Evolutionary conservation across 2,888 invertebrate species (phyloP), one percentile per base, ranked within the genome.

Genomic region (Drosophila meridionalis): DNA sequence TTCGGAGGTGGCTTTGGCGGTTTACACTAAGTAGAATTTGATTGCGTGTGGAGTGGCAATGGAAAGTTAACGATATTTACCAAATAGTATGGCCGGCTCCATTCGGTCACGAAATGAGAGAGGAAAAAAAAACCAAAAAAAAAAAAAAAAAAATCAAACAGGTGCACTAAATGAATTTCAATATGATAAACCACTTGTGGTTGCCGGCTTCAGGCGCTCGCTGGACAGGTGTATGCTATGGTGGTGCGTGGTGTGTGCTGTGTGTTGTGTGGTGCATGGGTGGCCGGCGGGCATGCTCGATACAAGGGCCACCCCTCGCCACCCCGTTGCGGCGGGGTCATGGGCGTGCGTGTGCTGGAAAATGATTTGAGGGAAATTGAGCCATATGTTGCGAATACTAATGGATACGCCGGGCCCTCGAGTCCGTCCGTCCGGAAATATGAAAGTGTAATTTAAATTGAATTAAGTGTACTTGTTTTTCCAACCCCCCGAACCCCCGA

Each of bases 381-480:
- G 92, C 91, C 91, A 91, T 91, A 92, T 91, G 91, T 89, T 91
- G 82, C 77, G 80, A 91, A 88, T 91, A 91, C 88, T 89, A 91
- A 91, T 89, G 83, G 78, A 83, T 82, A 81, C 61, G 77, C 67
- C 58, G 65, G 32, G 40, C 20, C 34, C 48, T 50, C 63, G 30
- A 59, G 32, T 65, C 36, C 32, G 55, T 60, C 50, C 52, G 56
- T 53, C 86, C 88, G 91, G 91, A 91, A 87, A 89, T 85, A 79
- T 90, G 78, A 78, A 89, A 90, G 83, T 90, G 90, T 90, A 91
- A 91, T 91, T 92, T 91, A 90, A 91, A 91, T 91, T 91, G 90
- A 92, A 91, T 90, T 91, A 91, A 90, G 89, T 89, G 90, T 80
- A 78, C 78, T 75, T 82, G 58, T 26, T 60, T 60, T 40, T 38